Percentiles rank a stretch among this genome's conserved stretches.
Evolutionary conservation across 1,140 invertebrate species (phyloP).

Genomic region (Bombyx mori): DNA sequence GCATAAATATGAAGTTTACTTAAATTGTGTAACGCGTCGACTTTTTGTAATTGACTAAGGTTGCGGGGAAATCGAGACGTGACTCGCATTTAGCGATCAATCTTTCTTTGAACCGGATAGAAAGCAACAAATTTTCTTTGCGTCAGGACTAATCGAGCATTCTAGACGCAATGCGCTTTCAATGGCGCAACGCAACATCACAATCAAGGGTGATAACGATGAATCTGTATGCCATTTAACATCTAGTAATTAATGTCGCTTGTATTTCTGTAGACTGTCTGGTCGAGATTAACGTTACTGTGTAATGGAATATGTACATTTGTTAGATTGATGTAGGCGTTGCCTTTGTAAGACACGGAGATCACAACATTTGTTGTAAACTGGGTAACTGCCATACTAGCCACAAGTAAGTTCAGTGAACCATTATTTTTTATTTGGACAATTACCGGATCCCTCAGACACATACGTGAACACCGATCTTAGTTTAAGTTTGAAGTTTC

Average conservation of each 20-base stretch:
- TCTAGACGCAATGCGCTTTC: slow-evolving; percentile 28
- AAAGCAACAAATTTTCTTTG: slow-evolving; percentile 28
- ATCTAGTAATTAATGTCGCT: slow-evolving; percentile 28
- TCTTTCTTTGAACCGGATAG: slow-evolving; percentile 25
- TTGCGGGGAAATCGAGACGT: slow-evolving; percentile 18
- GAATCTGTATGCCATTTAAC: slow-evolving; percentile 36
- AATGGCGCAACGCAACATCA: slow-evolving; percentile 29
- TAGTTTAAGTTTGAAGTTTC: no score
- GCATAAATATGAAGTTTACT: no score
- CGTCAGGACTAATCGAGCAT: slow-evolving; percentile 34
- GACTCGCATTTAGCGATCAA: slow-evolving; percentile 23
- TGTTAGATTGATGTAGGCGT: no score
- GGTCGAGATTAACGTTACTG: not conserved
- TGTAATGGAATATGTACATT: not conserved
- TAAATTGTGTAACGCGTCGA: slow-evolving; percentile 3
- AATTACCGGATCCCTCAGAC: no score
- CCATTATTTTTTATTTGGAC: no score
- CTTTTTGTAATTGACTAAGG: slow-evolving; percentile 16
- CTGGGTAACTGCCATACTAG: no score
- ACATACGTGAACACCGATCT: no score
- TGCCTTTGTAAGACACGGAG: no score
- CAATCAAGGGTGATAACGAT: slow-evolving; percentile 33
- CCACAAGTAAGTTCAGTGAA: no score
- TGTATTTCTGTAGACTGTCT: slow-evolving; percentile 8
- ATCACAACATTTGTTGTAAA: no score